phyloP scores from a whole-genome alignment of 2,113 vertebrate genomes.

The Eira barbara region DNA sequence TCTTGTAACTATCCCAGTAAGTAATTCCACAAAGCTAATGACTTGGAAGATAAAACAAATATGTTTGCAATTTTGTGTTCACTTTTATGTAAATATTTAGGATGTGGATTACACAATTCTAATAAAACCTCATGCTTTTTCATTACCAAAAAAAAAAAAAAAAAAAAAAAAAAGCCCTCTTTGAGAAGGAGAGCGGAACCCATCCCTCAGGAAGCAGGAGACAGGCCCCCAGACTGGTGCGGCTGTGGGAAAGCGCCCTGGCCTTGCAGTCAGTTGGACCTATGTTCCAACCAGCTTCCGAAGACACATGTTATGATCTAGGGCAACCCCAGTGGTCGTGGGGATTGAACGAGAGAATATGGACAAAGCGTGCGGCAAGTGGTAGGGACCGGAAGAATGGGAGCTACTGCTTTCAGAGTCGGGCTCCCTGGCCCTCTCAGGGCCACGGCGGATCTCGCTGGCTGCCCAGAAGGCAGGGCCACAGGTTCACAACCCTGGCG shows the following conservation, averaged over 20 bases:
- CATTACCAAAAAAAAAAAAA: neutral
- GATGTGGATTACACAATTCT: constrained; percentile 44
- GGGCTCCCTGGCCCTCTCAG: neutral
- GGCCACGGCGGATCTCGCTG: neutral
- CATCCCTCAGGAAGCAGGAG: neutral
- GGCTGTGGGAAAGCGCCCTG: neutral
- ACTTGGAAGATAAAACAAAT: neutral
- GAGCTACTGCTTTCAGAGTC: neutral
- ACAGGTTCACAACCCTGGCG: neutral
- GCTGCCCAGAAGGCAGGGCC: neutral
- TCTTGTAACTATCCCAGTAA: neutral
- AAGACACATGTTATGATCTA: fast-evolving
- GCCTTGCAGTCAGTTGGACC: neutral
- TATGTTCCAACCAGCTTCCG: neutral
- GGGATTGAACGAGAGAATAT: fast-evolving
- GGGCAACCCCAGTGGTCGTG: neutral
- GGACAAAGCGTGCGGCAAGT: neutral
- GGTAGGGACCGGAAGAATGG: neutral
- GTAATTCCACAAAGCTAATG: constrained; percentile 22
- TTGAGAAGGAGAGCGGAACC: neutral
- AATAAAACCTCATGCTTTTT: constrained; percentile 43
- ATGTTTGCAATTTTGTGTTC: constrained; percentile 42
- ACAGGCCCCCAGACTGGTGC: neutral
- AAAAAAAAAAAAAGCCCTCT: neutral
- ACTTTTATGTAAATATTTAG: constrained; percentile 49